A percentile compares a stretch with the other conserved stretches of the same genome.
phyloP scores from a whole-genome alignment of 2,888 invertebrate genomes.

The Elysia crispata region DNA sequence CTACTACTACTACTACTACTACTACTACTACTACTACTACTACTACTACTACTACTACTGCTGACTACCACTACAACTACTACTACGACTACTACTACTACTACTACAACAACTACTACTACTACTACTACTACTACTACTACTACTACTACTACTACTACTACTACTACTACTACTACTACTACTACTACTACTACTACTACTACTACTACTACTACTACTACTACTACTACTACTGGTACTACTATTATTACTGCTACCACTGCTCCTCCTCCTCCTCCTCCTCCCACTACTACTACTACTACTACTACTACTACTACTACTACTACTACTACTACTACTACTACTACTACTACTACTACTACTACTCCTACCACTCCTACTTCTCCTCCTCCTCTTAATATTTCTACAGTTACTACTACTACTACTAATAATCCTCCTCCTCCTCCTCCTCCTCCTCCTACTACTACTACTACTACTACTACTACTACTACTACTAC shows the following conservation, averaged over 20 bases:
- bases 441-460: too few relatives aligned
- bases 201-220: conserved; percentile 22
- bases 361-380: too few relatives aligned
- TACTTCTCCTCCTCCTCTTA: too few relatives aligned
- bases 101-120: background rate
- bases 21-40: conserved; percentile 9
- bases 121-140: conserved; percentile 3
- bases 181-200: conserved; percentile 22
- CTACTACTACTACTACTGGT: background rate
- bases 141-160: conserved; percentile 9
- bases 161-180: conserved; percentile 10
- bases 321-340: conserved; percentile 4
- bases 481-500: background rate
- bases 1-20: conserved; percentile 9
- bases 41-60: background rate
- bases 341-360: too few relatives aligned
- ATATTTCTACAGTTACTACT: too few relatives aligned
- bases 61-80: too few relatives aligned
- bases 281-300: too few relatives aligned
- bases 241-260: background rate
- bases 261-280: background rate
- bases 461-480: too few relatives aligned
- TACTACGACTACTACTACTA: too few relatives aligned
- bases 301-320: conserved; percentile 9
- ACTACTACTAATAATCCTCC: too few relatives aligned